These are phyloP conservation scores for Heteromyza rotundicornis DNA, from an alignment of 2,888 invertebrate genomes.

Conservation along the genomic window DNA sequence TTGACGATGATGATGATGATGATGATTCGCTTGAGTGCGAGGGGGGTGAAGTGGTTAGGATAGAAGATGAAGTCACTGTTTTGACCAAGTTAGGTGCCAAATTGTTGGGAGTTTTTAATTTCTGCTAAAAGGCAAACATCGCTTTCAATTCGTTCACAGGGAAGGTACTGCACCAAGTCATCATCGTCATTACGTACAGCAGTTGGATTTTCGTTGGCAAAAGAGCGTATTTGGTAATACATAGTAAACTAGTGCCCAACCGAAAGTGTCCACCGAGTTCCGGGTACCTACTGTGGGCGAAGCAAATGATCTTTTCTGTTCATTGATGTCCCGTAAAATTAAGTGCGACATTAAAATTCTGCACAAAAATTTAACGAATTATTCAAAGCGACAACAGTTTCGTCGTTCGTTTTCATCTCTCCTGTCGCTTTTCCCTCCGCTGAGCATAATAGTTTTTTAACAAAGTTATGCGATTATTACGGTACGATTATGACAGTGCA, in stretches of 20 bases:
- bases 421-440: too few species aligned
- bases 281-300: too few species aligned
- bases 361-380: too few species aligned
- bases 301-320: too few species aligned
- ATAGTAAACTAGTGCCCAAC: neutral
- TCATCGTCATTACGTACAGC: conserved; percentile 30
- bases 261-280: neutral
- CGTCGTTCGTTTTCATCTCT: neutral
- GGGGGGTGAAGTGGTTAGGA: neutral
- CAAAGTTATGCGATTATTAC: too few species aligned
- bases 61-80: conserved; percentile 7
- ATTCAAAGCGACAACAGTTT: neutral
- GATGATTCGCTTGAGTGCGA: neutral
- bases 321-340: too few species aligned
- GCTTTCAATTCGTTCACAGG: conserved; percentile 44
- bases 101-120: conserved; percentile 31
- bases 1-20: neutral
- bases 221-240: neutral
- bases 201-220: conserved; percentile 3
- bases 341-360: too few species aligned
- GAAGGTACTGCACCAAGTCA: conserved; percentile 15
- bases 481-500: too few species aligned
- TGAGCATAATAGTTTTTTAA: too few species aligned
- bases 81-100: conserved; percentile 26
- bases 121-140: conserved; percentile 44